Percentiles rank a stretch among this genome's conserved stretches.
These are phyloP conservation scores for Autographa pulchrina DNA, from an alignment of 2,888 invertebrate genomes.

Conservation along the genomic window DNA sequence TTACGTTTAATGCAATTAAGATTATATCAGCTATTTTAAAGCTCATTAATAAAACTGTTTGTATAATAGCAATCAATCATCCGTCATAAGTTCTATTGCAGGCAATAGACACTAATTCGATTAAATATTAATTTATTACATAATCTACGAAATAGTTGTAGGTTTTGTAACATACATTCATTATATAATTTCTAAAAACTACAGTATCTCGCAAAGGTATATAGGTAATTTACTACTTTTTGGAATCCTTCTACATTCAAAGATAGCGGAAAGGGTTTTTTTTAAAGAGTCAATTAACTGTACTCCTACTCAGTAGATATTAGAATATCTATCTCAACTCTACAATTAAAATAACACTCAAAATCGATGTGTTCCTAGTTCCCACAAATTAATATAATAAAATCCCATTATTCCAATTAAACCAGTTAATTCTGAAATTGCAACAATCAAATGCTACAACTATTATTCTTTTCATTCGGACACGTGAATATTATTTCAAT, in stretches of 20 bases:
- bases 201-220: background rate
- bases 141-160: background rate
- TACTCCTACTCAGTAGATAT: background rate
- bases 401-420: conserved; percentile 6
- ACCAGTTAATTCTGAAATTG: background rate
- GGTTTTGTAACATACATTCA: background rate
- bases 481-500: conserved; percentile 29
- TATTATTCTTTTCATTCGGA: conserved; percentile 26
- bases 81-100: background rate
- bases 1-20: conserved; percentile 8
- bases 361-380: background rate
- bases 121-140: background rate
- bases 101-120: conserved; percentile 3
- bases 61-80: conserved; percentile 34
- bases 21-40: conserved; percentile 26
- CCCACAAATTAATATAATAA: background rate
- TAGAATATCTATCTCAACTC: background rate
- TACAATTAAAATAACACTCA: background rate
- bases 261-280: no score
- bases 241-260: no score
- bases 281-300: no score
- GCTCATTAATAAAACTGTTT: conserved; percentile 26
- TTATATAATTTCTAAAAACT: no score
- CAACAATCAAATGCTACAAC: conserved; percentile 20
- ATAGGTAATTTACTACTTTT: no score